Evolutionary conservation across 2,113 vertebrate genomes (phyloP).

Genomic region (Glaucidium brasilianum): DNA sequence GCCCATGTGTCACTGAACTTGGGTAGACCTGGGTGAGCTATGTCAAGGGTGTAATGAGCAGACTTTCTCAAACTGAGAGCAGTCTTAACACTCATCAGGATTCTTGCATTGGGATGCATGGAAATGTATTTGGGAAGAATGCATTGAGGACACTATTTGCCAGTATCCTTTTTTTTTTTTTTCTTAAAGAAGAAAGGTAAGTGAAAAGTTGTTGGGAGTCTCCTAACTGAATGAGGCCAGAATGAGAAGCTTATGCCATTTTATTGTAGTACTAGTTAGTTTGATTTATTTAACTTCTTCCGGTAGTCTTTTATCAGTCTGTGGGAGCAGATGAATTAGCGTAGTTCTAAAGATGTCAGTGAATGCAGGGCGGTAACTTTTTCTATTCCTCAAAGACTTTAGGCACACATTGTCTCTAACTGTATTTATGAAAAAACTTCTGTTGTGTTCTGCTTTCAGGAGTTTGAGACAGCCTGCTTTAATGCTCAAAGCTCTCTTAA

Average conservation of each 20-base stretch:
- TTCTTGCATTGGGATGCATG: neutral
- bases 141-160: neutral
- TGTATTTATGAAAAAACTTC: neutral
- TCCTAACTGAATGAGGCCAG: neutral
- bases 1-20: neutral
- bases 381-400: neutral
- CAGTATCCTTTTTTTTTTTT: neutral
- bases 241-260: neutral
- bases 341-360: neutral
- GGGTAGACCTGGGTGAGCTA: neutral
- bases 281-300: neutral
- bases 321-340: neutral
- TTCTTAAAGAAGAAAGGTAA: neutral
- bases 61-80: neutral
- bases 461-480: neutral
- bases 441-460: neutral
- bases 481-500: neutral
- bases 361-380: neutral
- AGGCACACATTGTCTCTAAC: neutral
- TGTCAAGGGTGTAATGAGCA: neutral
- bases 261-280: neutral
- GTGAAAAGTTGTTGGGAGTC: neutral
- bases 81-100: neutral
- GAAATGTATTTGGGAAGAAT: neutral
- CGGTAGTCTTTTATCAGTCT: neutral